These are phyloP conservation scores for Amorpha juglandis DNA, from an alignment of 2,888 invertebrate genomes.

Conservation along the genomic window DNA sequence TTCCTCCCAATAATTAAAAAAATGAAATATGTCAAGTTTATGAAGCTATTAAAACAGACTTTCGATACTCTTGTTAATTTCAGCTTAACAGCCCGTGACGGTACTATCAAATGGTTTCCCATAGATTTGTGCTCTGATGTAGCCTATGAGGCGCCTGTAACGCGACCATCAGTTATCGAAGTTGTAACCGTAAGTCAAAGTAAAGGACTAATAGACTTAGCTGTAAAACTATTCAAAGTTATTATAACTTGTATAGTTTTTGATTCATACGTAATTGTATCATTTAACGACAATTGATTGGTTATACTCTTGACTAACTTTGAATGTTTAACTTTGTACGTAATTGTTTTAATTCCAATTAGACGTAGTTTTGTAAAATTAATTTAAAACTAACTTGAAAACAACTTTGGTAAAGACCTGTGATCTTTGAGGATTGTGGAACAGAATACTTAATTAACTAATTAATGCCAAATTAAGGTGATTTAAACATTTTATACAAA, in stretches of 20 bases:
- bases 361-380: not conserved
- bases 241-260: slow-evolving; percentile 31
- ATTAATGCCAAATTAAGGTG: not conserved
- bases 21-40: no score
- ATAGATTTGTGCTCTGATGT: no score
- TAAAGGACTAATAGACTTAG: not conserved
- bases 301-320: not conserved
- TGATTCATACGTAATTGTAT: slow-evolving; percentile 15
- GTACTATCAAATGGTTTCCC: no score
- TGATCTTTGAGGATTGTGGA: not conserved
- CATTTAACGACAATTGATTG: not conserved
- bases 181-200: not conserved
- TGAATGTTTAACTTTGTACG: slow-evolving; percentile 12
- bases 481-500: not conserved
- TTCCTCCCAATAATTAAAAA: no score
- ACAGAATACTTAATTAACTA: not conserved
- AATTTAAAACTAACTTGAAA: slow-evolving; percentile 9
- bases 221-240: not conserved
- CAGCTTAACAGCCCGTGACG: no score
- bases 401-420: not conserved
- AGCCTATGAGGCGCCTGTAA: no score
- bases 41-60: no score
- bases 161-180: no score
- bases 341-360: slow-evolving; percentile 20
- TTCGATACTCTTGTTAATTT: no score